These are phyloP conservation scores for Varroa destructor DNA, from an alignment of 1,140 invertebrate genomes.

Conservation along the genomic window DNA sequence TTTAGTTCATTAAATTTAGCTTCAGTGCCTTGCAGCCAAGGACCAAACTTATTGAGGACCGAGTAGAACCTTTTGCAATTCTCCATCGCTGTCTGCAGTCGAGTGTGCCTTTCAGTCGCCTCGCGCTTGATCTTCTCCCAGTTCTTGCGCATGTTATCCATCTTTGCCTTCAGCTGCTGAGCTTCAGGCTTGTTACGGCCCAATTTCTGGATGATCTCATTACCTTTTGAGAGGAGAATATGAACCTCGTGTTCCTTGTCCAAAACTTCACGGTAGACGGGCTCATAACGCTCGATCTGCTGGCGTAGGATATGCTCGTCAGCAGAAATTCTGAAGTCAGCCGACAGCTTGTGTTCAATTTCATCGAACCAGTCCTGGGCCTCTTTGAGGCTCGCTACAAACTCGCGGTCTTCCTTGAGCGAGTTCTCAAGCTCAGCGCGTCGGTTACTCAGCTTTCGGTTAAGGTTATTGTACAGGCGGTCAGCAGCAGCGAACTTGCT, in stretches of 20 bases:
- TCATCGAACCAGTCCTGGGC: conserved; percentile 74
- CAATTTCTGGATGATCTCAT: conserved; percentile 54
- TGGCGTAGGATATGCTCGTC: conserved; percentile 64
- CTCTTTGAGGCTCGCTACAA: conserved; percentile 67
- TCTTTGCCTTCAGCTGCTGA: conserved; percentile 49
- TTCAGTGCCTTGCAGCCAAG: conserved; percentile 74
- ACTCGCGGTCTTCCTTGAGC: conserved; percentile 56
- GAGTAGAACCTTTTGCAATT: conserved; percentile 79
- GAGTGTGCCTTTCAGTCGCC: conserved; percentile 63
- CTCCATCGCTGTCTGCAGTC: conserved; percentile 73
- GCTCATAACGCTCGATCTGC: conserved; percentile 73
- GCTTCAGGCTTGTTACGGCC: conserved; percentile 42
- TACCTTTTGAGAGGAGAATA: conserved; percentile 80
- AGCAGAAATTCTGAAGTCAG: conserved; percentile 67
- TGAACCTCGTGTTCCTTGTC: conserved; percentile 81
- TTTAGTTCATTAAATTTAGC: conserved; percentile 64
- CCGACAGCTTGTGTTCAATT: conserved; percentile 52
- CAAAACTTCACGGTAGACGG: conserved; percentile 71
- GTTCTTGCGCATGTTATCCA: conserved; percentile 69
- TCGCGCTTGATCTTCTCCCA: conserved; percentile 80
- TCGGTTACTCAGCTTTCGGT: conserved; percentile 63
- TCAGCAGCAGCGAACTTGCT: conserved; percentile 65
- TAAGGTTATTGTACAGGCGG: conserved; percentile 66
- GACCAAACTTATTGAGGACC: conserved; percentile 65
- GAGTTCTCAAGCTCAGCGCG: conserved; percentile 79